Evolutionary conservation across 1,140 invertebrate genomes (phyloP).

Genomic region (Meloidogyne hapla): DNA sequence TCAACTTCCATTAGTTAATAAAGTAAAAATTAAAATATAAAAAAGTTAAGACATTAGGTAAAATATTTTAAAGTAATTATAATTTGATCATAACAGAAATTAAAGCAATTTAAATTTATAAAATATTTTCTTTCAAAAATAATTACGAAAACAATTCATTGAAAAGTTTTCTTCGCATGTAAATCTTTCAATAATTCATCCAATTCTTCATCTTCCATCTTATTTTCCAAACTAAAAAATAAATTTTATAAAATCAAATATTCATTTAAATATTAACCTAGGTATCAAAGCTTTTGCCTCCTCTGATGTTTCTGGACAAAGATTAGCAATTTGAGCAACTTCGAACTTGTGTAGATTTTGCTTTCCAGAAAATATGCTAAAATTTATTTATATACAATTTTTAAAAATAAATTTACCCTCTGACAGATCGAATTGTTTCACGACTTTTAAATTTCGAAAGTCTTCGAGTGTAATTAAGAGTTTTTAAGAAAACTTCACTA

Average conservation of each 20-base stretch:
- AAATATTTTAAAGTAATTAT: too few species aligned
- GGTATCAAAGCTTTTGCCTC: slow-evolving; percentile 58
- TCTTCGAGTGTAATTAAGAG: slow-evolving; percentile 87
- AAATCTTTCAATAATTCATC: slow-evolving; percentile 47
- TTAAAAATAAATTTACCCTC: slow-evolving; percentile 65
- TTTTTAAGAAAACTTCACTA: slow-evolving; percentile 97
- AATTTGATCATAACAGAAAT: too few species aligned
- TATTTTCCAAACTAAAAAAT: slow-evolving; percentile 45
- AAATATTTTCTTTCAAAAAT: too few species aligned
- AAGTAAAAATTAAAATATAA: not conserved
- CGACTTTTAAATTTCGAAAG: slow-evolving; percentile 92
- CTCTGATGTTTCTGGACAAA: slow-evolving; percentile 83
- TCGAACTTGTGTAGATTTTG: slow-evolving; percentile 99
- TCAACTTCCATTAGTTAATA: not conserved
- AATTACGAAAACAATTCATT: slow-evolving; percentile 33
- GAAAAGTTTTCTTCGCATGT: slow-evolving; percentile 52
- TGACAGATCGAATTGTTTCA: slow-evolving; percentile 90
- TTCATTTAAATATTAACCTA: slow-evolving; percentile 32
- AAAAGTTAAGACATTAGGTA: too few species aligned
- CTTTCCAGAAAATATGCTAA: slow-evolving; percentile 75
- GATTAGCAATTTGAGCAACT: slow-evolving; percentile 89
- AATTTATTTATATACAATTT: slow-evolving; percentile 20
- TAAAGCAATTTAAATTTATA: too few species aligned
- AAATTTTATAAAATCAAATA: not conserved
- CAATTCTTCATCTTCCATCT: slow-evolving; percentile 50